Conservation (phyloP, 2,113 vertebrate genomes). For the Psammodynastes pulverulentus region DNA sequence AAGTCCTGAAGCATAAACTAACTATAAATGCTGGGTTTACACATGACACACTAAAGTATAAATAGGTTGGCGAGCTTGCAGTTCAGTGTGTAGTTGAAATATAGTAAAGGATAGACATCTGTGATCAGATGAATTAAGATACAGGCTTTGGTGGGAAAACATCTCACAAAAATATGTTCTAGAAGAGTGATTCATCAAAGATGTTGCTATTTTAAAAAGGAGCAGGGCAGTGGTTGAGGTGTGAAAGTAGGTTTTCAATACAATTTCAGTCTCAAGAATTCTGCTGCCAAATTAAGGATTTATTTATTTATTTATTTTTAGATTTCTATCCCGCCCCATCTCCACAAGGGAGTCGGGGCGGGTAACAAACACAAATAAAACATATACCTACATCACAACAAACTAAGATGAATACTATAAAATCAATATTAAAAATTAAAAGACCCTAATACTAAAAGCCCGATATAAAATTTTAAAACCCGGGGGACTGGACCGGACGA, state of each 20-base stretch:
- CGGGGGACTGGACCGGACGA: no score
- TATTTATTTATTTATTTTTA: no score
- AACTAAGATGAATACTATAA: no score
- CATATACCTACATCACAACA: no score
- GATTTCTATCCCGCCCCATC: no score
- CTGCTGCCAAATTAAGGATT: not conserved
- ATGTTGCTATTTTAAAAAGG: not conserved
- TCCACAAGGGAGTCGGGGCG: no score
- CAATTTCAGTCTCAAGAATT: not conserved
- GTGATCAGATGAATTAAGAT: not conserved
- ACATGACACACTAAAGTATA: not conserved
- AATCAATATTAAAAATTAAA: no score
- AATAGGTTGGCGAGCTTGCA: not conserved
- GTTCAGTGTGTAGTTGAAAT: not conserved
- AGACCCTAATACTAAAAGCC: no score
- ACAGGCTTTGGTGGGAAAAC: not conserved
- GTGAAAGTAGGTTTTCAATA: not conserved
- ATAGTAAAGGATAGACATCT: not conserved
- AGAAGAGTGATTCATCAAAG: not conserved
- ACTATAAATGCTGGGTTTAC: not conserved
- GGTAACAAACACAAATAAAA: no score
- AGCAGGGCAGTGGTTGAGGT: not conserved
- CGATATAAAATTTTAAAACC: no score
- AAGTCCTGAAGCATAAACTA: not conserved
- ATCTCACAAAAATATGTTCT: not conserved